Base-by-base conservation (phyloP, 2,113 vertebrate genomes). In the Piliocolobus tephrosceles region DNA sequence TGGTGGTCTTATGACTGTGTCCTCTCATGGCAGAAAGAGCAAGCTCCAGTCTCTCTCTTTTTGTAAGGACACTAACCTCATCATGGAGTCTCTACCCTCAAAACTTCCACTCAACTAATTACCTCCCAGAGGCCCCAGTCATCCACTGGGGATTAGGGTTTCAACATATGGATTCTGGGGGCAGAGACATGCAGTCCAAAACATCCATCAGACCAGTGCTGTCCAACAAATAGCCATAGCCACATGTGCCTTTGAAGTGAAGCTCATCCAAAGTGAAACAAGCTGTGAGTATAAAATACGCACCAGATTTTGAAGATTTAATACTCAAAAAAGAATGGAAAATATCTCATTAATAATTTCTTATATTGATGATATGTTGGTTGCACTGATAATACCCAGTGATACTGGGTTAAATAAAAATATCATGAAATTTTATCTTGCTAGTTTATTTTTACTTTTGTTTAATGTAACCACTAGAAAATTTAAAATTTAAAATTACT, bases 381-480 rank as follows among this genome's bases (percentile, higher is more conserved):
- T 50, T 50, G 13, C 47, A 50, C 13, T 50, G 35, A 82, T 57
- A 75, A 30, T 27, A 92, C 38, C n/a, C n/a, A n/a, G n/a, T n/a
- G 32, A 32, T 90, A 88, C 1, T 72, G 38, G 23, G 43, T 88
- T 91, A 94, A 94, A 47, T 40, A 22, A 95, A 93, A 80, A 90
- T 32, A 43, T 4, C 30, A 40, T 17, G 45, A 45, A 9, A 84
- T 12, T 61, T 13, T n/a, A 76, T 78, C 76, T 75, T 38, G 23
- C 45, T 66, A 50, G 45, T 85, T 95, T 89, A 40, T 72, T 95
- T 91, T 92, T 40, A 17, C 2, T 89, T 91, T 91, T 82, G 20
- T 88, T 61, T 91, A 72, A 25, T n/a, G 35, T 64, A 78, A 58
- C 70, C 22, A 61, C 45, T 70, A 88, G 85, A 94, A 96, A 80